phyloP scores from a whole-genome alignment of 2,113 vertebrate genomes.

The Meleagris gallopavo region DNA sequence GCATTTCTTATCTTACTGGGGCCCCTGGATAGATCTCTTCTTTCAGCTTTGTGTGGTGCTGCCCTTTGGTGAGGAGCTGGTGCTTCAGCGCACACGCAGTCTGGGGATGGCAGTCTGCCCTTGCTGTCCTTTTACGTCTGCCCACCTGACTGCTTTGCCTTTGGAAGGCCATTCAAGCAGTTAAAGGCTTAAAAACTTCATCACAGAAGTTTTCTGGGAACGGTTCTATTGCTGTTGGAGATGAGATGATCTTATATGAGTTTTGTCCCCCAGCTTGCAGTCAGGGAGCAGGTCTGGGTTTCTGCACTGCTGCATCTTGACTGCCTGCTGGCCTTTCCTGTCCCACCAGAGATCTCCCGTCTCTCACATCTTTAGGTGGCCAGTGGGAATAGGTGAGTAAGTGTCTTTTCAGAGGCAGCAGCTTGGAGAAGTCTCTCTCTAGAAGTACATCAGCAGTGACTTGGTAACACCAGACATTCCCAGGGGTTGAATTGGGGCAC shows the following conservation, averaged over 20 bases:
- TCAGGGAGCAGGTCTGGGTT: neutral
- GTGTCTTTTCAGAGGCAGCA: neutral
- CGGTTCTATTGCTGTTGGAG: neutral
- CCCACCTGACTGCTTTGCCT: neutral
- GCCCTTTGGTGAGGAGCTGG: neutral
- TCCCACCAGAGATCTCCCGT: neutral
- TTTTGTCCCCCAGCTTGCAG: neutral
- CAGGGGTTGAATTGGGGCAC: neutral
- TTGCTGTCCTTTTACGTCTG: neutral
- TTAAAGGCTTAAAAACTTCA: neutral
- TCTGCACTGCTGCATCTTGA: neutral
- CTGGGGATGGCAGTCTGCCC: neutral
- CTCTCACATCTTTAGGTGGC: neutral
- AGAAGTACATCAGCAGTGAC: neutral
- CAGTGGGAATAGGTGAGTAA: neutral
- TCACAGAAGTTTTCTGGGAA: neutral
- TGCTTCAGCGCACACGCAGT: neutral
- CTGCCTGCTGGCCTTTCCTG: neutral
- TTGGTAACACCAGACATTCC: neutral
- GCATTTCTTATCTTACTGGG: neutral
- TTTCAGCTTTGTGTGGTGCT: neutral
- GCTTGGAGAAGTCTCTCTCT: neutral
- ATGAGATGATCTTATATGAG: neutral
- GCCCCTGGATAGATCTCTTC: neutral
- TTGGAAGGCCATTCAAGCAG: neutral